Conservation (phyloP, 2,888 invertebrate genomes). For the Dolichopus griseipennis region DNA sequence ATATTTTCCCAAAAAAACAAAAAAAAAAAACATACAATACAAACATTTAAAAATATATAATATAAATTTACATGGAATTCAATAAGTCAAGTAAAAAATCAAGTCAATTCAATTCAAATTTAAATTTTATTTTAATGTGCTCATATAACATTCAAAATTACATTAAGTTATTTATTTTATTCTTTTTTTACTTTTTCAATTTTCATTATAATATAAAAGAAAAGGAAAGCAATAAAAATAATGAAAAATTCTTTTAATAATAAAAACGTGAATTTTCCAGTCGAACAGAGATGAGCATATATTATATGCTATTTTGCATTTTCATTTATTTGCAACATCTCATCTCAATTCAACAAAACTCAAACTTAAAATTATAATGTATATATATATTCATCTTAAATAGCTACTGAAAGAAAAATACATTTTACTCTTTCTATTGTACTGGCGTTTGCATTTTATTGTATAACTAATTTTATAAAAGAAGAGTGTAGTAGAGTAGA, state of each 20-base stretch:
- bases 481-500: too few species aligned
- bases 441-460: too few species aligned
- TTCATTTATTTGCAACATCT: not conserved
- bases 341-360: not conserved
- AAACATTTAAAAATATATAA: not conserved
- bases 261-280: not conserved
- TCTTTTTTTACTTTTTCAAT: not conserved
- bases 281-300: slow-evolving; percentile 2
- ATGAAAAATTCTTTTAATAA: not conserved
- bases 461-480: too few species aligned
- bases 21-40: too few species aligned
- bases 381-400: too few species aligned
- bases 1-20: too few species aligned
- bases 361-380: too few species aligned
- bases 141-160: slow-evolving; percentile 6
- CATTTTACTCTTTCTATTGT: too few species aligned
- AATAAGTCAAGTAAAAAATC: not conserved
- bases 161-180: not conserved
- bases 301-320: not conserved
- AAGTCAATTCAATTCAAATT: not conserved
- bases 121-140: not conserved
- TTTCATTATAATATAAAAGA: not conserved
- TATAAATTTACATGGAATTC: not conserved
- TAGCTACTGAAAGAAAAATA: not conserved
- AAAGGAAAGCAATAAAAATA: too few species aligned